Evolutionary conservation across 2,113 vertebrate genomes (phyloP).

Genomic region (Syngnathoides biaculeatus): DNA sequence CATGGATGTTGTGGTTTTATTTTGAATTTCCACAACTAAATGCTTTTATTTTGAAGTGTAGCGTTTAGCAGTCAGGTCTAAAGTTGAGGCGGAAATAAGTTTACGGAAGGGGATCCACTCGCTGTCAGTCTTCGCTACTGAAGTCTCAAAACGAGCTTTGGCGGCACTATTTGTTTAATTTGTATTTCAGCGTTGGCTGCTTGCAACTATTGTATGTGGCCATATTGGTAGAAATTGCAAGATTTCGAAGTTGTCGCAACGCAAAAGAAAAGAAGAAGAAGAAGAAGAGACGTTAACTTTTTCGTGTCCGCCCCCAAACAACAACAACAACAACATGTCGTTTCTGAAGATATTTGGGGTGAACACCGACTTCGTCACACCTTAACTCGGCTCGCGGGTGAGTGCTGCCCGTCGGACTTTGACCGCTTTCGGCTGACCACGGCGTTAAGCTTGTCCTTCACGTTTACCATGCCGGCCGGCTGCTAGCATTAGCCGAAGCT

Average conservation of each 20-base stretch:
- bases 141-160: not conserved
- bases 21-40: not conserved
- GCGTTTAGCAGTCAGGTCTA: not conserved
- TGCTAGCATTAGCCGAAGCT: conserved; percentile 5
- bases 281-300: too few relatives aligned
- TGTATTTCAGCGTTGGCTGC: not conserved
- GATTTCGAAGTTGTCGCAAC: not conserved
- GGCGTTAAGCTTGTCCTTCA: not conserved
- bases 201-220: not conserved
- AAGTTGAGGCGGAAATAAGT: not conserved
- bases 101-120: not conserved
- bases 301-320: not conserved
- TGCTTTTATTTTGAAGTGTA: conserved; percentile 4
- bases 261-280: too few relatives aligned
- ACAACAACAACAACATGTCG: conserved; percentile 15
- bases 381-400: conserved; percentile 32
- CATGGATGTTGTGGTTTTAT: not conserved
- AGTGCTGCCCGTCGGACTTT: conserved; percentile 3
- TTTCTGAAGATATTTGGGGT: not conserved
- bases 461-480: not conserved
- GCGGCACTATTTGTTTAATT: not conserved
- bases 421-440: not conserved
- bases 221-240: not conserved
- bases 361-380: conserved; percentile 1
- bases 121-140: not conserved